These are phyloP conservation scores for Acrobasis repandana DNA, from an alignment of 2,888 invertebrate genomes.

Conservation along the genomic window DNA sequence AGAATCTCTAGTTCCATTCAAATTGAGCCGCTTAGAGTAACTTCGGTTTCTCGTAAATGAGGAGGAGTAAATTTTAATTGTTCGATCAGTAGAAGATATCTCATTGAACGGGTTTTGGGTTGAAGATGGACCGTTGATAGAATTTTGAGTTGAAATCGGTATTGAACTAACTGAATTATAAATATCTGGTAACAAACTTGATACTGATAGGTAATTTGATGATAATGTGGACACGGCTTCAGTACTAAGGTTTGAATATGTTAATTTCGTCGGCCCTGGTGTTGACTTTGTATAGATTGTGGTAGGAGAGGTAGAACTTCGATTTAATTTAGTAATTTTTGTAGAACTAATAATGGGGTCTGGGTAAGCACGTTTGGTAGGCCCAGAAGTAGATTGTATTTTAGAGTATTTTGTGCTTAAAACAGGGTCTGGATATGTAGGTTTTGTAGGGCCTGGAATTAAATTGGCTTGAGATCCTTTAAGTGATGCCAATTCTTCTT, in stretches of 20 bases:
- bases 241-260: constrained; percentile 36
- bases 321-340: constrained; percentile 1
- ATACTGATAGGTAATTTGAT: constrained; percentile 45
- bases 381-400: neutral
- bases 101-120: constrained; percentile 48
- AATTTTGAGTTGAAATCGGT: constrained; percentile 57
- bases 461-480: constrained; percentile 49
- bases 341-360: constrained; percentile 4
- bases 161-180: constrained; percentile 43
- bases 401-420: neutral
- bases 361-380: constrained; percentile 7
- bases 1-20: constrained; percentile 61
- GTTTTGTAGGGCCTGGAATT: constrained; percentile 40
- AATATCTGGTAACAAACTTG: constrained; percentile 46
- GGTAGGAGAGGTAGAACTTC: constrained; percentile 1
- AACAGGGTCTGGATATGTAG: constrained; percentile 37
- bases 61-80: constrained; percentile 50
- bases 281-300: constrained; percentile 10
- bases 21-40: constrained; percentile 69
- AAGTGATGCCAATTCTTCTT: constrained; percentile 54
- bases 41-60: constrained; percentile 58
- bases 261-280: constrained; percentile 38
- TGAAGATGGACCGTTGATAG: constrained; percentile 35
- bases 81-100: constrained; percentile 53
- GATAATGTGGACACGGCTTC: constrained; percentile 48